These are phyloP conservation scores for Harpegnathos saltator DNA, from an alignment of 1,140 invertebrate genomes.

Conservation along the genomic window DNA sequence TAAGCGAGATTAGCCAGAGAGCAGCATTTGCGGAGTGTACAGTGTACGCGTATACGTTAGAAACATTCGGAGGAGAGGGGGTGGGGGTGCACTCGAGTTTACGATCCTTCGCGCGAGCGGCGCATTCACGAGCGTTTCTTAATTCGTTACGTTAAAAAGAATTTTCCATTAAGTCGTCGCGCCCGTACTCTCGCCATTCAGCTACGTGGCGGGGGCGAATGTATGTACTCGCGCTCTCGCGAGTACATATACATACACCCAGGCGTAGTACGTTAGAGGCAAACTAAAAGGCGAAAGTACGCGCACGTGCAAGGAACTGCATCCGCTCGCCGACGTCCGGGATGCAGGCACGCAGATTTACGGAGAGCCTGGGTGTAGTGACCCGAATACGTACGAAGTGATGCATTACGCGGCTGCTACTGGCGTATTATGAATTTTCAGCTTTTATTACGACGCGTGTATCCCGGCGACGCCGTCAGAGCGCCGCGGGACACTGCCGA, in stretches of 20 bases:
- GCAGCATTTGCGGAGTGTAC: background rate
- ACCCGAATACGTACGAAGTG: conserved; percentile 74
- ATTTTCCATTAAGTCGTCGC: conserved; percentile 41
- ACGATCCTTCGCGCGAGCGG: background rate
- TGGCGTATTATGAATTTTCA: conserved; percentile 74
- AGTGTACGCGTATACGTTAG: conserved; percentile 30
- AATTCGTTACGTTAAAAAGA: conserved; percentile 33
- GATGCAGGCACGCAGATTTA: conserved; percentile 36
- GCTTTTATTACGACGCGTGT: conserved; percentile 68
- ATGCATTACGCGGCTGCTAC: conserved; percentile 69
- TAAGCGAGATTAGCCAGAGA: background rate
- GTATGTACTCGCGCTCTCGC: background rate
- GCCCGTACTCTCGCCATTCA: background rate
- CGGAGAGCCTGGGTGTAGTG: conserved; percentile 59
- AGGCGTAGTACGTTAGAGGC: background rate
- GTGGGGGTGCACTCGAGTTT: conserved; percentile 13
- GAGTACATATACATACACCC: background rate
- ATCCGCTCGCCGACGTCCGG: conserved; percentile 33
- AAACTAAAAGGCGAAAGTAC: conserved; percentile 44
- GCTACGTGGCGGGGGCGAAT: background rate
- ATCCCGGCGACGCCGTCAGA: conserved; percentile 28
- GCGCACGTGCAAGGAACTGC: conserved; percentile 46
- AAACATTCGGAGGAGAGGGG: no score
- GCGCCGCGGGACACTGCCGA: conserved; percentile 8
- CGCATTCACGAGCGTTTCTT: conserved; percentile 28